Evolutionary conservation across 64 coral and sea anemone genomes (phyloP).

Genomic region (Dendrophyllia cribrosa): DNA sequence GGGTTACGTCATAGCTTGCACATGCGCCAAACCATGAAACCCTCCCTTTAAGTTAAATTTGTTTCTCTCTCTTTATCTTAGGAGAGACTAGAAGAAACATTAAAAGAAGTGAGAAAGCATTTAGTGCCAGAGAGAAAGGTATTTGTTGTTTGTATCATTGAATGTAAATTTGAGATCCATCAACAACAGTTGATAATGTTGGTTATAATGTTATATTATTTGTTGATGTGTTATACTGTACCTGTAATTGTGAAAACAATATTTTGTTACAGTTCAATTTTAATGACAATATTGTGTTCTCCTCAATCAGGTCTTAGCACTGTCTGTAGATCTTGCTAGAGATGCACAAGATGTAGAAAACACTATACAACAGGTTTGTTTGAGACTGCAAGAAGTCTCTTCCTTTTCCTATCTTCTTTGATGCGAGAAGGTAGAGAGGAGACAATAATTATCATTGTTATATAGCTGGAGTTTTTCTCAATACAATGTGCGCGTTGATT

Average conservation of each 20-base stretch:
- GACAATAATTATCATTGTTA: too few relatives aligned
- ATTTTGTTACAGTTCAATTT: too few relatives aligned
- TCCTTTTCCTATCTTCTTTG: too few relatives aligned
- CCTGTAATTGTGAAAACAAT: not conserved
- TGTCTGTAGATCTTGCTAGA: conserved; percentile 63
- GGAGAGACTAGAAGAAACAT: conserved; percentile 80
- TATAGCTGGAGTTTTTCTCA: too few relatives aligned
- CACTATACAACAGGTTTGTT: conserved; percentile 41
- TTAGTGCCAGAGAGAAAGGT: conserved; percentile 79
- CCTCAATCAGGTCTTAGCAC: conserved; percentile 20
- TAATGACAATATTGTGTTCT: not conserved
- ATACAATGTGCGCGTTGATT: too few relatives aligned
- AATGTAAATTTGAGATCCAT: too few relatives aligned
- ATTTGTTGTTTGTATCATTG: not conserved
- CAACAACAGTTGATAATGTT: too few relatives aligned
- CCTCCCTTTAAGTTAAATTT: conserved; percentile 7
- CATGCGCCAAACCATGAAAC: too few relatives aligned
- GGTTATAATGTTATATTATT: too few relatives aligned
- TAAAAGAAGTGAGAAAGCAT: conserved; percentile 62
- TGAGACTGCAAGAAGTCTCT: not conserved
- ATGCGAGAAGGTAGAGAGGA: too few relatives aligned
- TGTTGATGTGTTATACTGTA: too few relatives aligned
- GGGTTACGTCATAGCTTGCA: too few relatives aligned
- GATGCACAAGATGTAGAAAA: conserved; percentile 46
- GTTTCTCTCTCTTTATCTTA: not conserved